Conservation (phyloP, 2,888 invertebrate genomes). For the Eristalis pertinax region DNA sequence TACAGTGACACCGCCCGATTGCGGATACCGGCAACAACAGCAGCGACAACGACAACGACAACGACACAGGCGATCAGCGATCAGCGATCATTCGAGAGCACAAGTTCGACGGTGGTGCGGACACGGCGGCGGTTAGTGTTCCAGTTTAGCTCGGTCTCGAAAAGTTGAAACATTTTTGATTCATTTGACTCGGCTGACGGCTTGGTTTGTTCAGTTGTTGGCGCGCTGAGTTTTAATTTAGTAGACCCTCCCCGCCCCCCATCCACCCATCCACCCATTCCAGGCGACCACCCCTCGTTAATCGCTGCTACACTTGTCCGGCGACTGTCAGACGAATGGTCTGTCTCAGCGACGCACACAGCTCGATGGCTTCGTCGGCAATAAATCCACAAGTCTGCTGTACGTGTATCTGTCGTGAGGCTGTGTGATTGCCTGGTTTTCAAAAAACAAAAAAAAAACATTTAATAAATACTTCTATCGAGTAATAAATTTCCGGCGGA, state of each 20-base stretch:
- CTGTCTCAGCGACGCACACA: constrained; percentile 4
- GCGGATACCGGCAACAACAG: background rate
- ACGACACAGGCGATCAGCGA: too few relatives aligned
- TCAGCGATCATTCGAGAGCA: constrained; percentile 11
- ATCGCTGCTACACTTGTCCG: constrained; percentile 24
- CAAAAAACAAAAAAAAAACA: constrained; percentile 22
- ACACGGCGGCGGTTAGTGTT: background rate
- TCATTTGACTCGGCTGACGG: constrained; percentile 29
- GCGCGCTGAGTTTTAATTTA: constrained; percentile 57
- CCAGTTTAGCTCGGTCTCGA: constrained; percentile 51
- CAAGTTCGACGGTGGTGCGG: background rate
- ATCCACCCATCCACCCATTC: too few relatives aligned
- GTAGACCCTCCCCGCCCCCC: background rate
- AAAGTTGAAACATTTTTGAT: constrained; percentile 50
- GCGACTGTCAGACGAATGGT: constrained; percentile 36
- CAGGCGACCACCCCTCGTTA: background rate
- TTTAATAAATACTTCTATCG: constrained; percentile 47
- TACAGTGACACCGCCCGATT: background rate
- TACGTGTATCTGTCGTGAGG: constrained; percentile 2
- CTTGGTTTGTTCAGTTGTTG: constrained; percentile 22
- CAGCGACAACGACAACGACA: background rate
- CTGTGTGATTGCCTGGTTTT: background rate
- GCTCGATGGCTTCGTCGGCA: constrained; percentile 35
- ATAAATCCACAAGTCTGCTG: constrained; percentile 39
- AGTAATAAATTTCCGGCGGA: constrained; percentile 39